Base-by-base conservation (phyloP, 2,797 vertebrate species). In the Amblyraja radiata region DNA sequence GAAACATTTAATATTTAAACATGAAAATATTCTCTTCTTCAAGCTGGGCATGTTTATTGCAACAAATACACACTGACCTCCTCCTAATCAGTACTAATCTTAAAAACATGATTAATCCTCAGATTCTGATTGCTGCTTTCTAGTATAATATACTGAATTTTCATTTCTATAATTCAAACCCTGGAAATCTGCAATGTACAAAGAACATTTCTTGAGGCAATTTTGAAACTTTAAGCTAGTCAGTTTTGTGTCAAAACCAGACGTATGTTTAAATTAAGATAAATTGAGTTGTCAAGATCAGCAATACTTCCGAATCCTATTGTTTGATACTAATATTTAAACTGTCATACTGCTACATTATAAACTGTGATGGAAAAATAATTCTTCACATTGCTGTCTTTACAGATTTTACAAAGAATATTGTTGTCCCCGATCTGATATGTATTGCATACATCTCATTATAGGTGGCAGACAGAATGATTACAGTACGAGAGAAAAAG, bases 281-380 rank as follows among this genome's bases (percentile, higher is more conserved):
- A 46, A 73, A 74, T 92, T 76, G 73, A 92, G 71, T 58, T 92
- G 90, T 76, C 71, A 92, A 92, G 90, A 74, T 92, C 39, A 74
- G 90, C 23, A 76, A 76, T 76, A 92, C 63, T 58, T 73, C n/a
- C 54, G 58, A 74, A 74, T 76, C 36, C 11, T 14, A 76, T 73
- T 14, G 10, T 92, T 76, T 92, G 23, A 28, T 46, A 58, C 39
- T 28, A 54, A 74, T 46, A 76, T 74, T 92, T 92, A 92, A 92
- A 54, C 39, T 92, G 90, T 91, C 90, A 92, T 39, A 54, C 8
- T 58, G 25, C 39, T 92, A 10, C 39, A 76, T 92, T 23, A n/a
- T 92, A 58, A 92, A n/a, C 46, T 92, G 90, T 76, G 36, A 46
- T 74, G 71, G 68, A 28, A 92, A 54, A 76, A 74, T 76, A 92